Conservation (phyloP, 2,888 invertebrate genomes). For the Euplexia lucipara region DNA sequence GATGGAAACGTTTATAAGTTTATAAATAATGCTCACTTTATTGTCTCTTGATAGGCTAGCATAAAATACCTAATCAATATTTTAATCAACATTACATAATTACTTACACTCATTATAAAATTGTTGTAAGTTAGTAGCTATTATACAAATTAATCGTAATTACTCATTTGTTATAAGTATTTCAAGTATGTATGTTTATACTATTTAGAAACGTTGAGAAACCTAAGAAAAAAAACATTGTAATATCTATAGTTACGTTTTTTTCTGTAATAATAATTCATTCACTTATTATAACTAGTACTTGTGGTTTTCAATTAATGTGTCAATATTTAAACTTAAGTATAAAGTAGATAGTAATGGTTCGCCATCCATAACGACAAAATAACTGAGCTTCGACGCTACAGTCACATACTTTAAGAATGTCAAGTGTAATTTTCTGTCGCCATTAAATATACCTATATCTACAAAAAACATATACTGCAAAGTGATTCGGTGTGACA, state of each 20-base stretch:
- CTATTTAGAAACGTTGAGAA: conserved; percentile 74
- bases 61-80: conserved; percentile 53
- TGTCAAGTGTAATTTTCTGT: conserved; percentile 87
- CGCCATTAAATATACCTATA: conserved; percentile 85
- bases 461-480: conserved; percentile 72
- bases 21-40: conserved; percentile 64
- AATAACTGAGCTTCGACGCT: conserved; percentile 79
- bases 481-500: conserved; percentile 58
- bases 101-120: conserved; percentile 67
- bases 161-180: conserved; percentile 76
- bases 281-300: conserved; percentile 70
- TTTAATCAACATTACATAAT: conserved; percentile 57
- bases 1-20: conserved; percentile 32
- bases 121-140: conserved; percentile 77
- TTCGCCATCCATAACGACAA: conserved; percentile 82
- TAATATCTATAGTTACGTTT: conserved; percentile 72
- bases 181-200: conserved; percentile 81
- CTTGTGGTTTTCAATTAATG: conserved; percentile 85
- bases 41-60: conserved; percentile 68
- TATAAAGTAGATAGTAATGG: conserved; percentile 81
- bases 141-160: conserved; percentile 80
- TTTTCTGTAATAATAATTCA: conserved; percentile 72
- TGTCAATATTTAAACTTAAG: conserved; percentile 85
- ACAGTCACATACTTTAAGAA: conserved; percentile 82
- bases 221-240: conserved; percentile 68